phyloP scores from a whole-genome alignment of 1,140 invertebrate species.

The Carposina sasakii region DNA sequence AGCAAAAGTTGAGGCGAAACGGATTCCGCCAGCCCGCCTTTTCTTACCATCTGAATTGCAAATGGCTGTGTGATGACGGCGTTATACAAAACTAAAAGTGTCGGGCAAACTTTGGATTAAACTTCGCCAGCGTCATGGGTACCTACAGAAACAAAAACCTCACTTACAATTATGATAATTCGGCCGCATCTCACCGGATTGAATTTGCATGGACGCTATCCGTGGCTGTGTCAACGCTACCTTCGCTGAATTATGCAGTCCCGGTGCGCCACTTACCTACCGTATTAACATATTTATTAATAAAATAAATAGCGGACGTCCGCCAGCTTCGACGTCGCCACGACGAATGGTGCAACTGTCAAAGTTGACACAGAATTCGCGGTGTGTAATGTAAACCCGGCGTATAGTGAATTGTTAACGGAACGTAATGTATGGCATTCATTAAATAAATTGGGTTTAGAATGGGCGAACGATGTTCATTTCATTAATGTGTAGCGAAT shows the following conservation, averaged over 20 bases:
- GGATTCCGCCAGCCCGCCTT: slow-evolving; percentile 50
- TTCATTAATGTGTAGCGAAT: slow-evolving; percentile 56
- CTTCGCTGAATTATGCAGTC: slow-evolving; percentile 64
- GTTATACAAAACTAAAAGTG: slow-evolving; percentile 67
- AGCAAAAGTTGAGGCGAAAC: slow-evolving; percentile 47
- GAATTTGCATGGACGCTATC: slow-evolving; percentile 67
- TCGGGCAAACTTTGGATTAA: slow-evolving; percentile 67
- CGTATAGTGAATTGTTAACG: slow-evolving; percentile 49
- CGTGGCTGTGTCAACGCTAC: slow-evolving; percentile 65
- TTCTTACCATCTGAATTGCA: slow-evolving; percentile 66
- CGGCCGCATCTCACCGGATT: slow-evolving; percentile 59
- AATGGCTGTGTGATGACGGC: slow-evolving; percentile 60
- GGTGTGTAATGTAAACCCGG: slow-evolving; percentile 31
- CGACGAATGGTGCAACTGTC: slow-evolving; percentile 32
- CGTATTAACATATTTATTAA: slow-evolving; percentile 71
- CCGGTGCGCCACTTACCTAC: slow-evolving; percentile 55
- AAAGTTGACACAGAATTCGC: slow-evolving; percentile 56
- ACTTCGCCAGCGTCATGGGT: slow-evolving; percentile 50
- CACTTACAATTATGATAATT: slow-evolving; percentile 71
- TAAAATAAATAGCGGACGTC: slow-evolving; percentile 68
- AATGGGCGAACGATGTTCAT: slow-evolving; percentile 43
- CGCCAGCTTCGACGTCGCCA: slow-evolving; percentile 30
- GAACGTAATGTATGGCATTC: slow-evolving; percentile 62
- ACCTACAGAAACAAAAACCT: slow-evolving; percentile 70
- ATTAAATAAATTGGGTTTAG: slow-evolving; percentile 65